phyloP scores from a whole-genome alignment of 1,140 invertebrate species.

The Cecropterus lyciades region DNA sequence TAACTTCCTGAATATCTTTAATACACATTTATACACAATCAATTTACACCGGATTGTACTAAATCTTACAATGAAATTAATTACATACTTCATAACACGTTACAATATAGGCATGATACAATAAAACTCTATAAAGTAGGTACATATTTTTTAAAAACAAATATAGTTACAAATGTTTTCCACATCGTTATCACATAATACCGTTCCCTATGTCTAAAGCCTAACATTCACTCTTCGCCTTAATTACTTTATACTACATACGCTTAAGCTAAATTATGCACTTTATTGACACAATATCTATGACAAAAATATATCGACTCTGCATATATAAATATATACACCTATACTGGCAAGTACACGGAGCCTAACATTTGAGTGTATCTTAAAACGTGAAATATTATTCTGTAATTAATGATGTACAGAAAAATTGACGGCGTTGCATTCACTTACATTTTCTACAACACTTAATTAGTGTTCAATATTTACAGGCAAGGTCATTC shows the following conservation, averaged over 20 bases:
- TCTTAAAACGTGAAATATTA: slow-evolving; percentile 34
- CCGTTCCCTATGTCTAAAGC: slow-evolving; percentile 56
- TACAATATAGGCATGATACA: slow-evolving; percentile 34
- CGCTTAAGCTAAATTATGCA: slow-evolving; percentile 78
- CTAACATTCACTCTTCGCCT: slow-evolving; percentile 49
- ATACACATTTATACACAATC: slow-evolving; percentile 62
- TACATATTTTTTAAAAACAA: slow-evolving; percentile 64
- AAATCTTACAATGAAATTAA: slow-evolving; percentile 27
- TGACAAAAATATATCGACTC: slow-evolving; percentile 63
- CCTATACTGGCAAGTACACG: slow-evolving; percentile 54
- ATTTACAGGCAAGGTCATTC: slow-evolving; percentile 37
- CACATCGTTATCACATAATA: slow-evolving; percentile 75
- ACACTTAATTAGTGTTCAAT: slow-evolving; percentile 19
- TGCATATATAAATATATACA: slow-evolving; percentile 53
- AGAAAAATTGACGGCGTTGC: slow-evolving; percentile 70
- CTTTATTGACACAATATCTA: slow-evolving; percentile 73
- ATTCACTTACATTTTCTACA: slow-evolving; percentile 45
- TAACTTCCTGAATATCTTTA: slow-evolving; percentile 63
- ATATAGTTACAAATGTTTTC: slow-evolving; percentile 46
- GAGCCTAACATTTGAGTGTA: slow-evolving; percentile 39
- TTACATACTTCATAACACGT: slow-evolving; percentile 21
- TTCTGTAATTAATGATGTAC: slow-evolving; percentile 49
- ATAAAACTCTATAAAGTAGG: slow-evolving; percentile 48
- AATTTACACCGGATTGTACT: slow-evolving; percentile 44
- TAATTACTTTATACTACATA: slow-evolving; percentile 53